A percentile compares a stretch with the other conserved stretches of the same genome.
Conservation (phyloP, 2,797 vertebrate species). For the Dallia pectoralis region DNA sequence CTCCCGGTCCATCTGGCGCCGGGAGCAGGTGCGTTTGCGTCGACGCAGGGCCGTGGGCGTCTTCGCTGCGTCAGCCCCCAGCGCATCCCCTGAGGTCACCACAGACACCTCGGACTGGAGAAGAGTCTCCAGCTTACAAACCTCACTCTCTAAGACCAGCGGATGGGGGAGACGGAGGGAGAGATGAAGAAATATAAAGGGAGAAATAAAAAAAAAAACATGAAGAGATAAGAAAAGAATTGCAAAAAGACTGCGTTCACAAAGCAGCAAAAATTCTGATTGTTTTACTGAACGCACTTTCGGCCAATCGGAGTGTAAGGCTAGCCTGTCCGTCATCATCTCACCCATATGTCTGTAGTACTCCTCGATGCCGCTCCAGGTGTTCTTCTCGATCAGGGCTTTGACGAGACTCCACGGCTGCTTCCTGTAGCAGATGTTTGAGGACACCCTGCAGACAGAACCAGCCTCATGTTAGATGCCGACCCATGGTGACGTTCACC, state of each 20-base stretch:
- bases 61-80: slow-evolving; percentile 67
- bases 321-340: slow-evolving; percentile 21
- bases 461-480: background rate
- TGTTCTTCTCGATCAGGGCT: slow-evolving; percentile 89
- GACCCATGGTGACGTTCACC: slow-evolving; percentile 5
- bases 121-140: slow-evolving; percentile 81
- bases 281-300: too few relatives aligned
- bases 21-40: slow-evolving; percentile 80
- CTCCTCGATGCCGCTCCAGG: slow-evolving; percentile 89
- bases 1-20: slow-evolving; percentile 76
- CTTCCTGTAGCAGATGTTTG: slow-evolving; percentile 91
- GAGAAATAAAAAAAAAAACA: background rate
- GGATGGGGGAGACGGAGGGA: too few relatives aligned
- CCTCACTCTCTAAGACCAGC: slow-evolving; percentile 77
- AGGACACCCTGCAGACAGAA: slow-evolving; percentile 78
- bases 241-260: too few relatives aligned
- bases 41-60: slow-evolving; percentile 76
- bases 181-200: background rate
- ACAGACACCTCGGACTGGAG: slow-evolving; percentile 79
- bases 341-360: slow-evolving; percentile 88
- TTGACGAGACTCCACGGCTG: slow-evolving; percentile 93
- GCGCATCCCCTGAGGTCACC: slow-evolving; percentile 72
- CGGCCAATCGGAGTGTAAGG: too few relatives aligned
- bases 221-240: too few relatives aligned
- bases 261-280: too few relatives aligned